Percentiles rank a stretch among this genome's conserved stretches.
Conservation (phyloP, 2,797 vertebrate species). For the Hozukius guyotensis region DNA sequence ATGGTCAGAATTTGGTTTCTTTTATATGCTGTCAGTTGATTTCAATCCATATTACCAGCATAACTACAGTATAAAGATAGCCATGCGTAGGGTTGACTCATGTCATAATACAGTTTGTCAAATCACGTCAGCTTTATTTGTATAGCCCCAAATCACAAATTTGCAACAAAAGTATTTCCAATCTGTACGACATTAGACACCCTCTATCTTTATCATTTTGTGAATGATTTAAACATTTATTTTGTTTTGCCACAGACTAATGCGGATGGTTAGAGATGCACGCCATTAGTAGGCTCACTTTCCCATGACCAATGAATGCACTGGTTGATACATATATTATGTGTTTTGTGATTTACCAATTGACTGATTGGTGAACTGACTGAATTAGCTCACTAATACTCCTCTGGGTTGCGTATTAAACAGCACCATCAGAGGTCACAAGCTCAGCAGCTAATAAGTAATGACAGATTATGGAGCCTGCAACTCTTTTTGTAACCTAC, state of each 20-base stretch:
- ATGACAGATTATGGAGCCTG: neutral
- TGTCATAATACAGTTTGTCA: neutral
- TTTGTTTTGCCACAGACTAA: neutral
- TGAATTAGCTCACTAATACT: neutral
- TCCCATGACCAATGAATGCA: neutral
- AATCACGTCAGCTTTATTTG: neutral
- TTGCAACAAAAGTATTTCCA: neutral
- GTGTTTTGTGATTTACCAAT: neutral
- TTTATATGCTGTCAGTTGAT: neutral
- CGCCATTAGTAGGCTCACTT: neutral
- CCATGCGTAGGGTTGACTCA: neutral
- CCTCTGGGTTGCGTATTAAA: neutral
- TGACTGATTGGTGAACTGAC: neutral
- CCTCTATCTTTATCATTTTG: neutral
- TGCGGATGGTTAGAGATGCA: neutral
- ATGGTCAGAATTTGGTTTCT: neutral
- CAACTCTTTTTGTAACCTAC: slow-evolving; percentile 14
- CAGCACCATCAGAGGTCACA: neutral
- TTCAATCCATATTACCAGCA: neutral
- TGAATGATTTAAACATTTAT: neutral
- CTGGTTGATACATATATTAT: neutral
- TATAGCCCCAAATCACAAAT: neutral
- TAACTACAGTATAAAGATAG: neutral
- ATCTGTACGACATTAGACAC: neutral
- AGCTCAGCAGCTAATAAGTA: neutral